Base-by-base conservation (phyloP, 2,113 vertebrate species). In the Platichthys stellatus region DNA sequence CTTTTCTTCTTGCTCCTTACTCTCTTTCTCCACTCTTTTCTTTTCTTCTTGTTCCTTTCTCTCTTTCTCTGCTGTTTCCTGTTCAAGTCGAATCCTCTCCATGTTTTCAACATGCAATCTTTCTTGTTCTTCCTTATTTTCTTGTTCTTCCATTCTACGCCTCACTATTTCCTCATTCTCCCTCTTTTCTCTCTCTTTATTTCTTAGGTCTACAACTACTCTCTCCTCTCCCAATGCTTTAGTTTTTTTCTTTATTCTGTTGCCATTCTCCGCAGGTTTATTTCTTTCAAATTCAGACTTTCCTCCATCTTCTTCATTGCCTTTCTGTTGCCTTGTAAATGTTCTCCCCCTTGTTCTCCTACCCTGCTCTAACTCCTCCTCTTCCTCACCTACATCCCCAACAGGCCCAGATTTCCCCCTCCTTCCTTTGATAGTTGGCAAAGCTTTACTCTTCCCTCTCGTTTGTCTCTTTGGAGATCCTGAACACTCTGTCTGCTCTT, bases 401-500 rank as follows among this genome's bases (percentile, higher is more conserved):
- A 79, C 57, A 57, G 40, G 56, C 24, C 35, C 66, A 9, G 38
- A n/a, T 38, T 69, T 79, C 31, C 45, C 49, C 66, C 69, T 67
- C 9, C 57, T 77, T 71, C 66, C 73, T 82, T 71, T 85, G 7
- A 83, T 45, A 63, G 56, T 53, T 17, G 51, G 17, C n/a, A 68
- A 23, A 17, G 40, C 62, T 79, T 74, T 88, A 13, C 3, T 67
- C 43, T 67, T 88, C 13, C 56, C 81, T 78, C 69, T 85, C 14
- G 77, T 81, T 57, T 62, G 79, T 81, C 72, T 85, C 26, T 47
- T 85, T 1, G 65, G 15, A 78, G 35, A 14, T 60, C 69, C 83
- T 54, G 63, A 26, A 72, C 40, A 49, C 20, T 59, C 63, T 13
- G n/a, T 60, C 31, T 53, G 28, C 40, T 86, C 67, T 28, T 57